These are phyloP conservation scores for Opisthocomus hoazin DNA, from an alignment of 2,113 vertebrate species.

Conservation along the genomic window DNA sequence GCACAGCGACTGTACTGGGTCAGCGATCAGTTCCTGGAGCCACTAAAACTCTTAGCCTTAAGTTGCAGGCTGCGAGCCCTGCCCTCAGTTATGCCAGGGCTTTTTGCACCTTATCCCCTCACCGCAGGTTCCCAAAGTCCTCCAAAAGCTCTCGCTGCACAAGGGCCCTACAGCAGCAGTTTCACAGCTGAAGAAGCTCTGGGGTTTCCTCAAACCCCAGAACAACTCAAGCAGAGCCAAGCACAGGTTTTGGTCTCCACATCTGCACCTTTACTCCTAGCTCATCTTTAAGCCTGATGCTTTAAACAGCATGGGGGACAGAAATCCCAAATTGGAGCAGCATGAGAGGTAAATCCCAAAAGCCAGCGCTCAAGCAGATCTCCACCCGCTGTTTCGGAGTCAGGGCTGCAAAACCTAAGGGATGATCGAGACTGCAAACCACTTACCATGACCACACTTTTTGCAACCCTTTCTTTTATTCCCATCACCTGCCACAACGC, in stretches of 20 bases:
- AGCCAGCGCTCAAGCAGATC: background rate
- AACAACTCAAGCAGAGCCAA: background rate
- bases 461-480: background rate
- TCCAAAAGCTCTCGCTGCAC: background rate
- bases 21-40: background rate
- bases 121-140: background rate
- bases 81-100: background rate
- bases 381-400: rapidly evolving
- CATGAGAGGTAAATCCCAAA: background rate
- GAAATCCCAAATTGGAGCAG: background rate
- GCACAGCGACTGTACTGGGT: rapidly evolving
- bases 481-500: background rate
- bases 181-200: background rate
- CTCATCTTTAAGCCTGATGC: background rate
- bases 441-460: rapidly evolving
- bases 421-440: background rate
- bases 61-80: background rate
- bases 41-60: background rate
- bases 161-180: background rate
- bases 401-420: rapidly evolving
- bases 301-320: background rate
- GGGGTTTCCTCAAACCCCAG: background rate
- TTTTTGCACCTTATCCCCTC: background rate
- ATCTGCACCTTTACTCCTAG: background rate
- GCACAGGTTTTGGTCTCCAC: background rate